phyloP scores from a whole-genome alignment of 2,113 vertebrate genomes.

The Megaceryle torquata region DNA sequence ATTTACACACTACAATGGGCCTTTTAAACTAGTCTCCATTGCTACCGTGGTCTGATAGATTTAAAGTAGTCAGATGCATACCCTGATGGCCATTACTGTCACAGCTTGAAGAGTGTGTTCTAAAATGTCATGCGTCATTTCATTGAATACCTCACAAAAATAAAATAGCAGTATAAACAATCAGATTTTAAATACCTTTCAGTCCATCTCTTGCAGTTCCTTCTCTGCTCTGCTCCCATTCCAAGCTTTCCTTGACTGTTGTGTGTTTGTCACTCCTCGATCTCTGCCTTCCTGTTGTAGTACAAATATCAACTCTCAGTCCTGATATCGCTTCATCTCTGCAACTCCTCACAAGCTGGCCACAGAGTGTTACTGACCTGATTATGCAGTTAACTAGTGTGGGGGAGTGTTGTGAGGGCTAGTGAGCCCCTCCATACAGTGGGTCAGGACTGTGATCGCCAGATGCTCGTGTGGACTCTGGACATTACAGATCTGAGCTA shows the following conservation, averaged over 20 bases:
- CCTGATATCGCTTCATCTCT: not conserved
- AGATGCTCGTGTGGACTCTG: not conserved
- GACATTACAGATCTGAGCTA: not conserved
- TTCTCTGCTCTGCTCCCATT: not conserved
- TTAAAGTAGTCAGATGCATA: constrained; percentile 22
- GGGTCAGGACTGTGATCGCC: not conserved
- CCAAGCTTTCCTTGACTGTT: not conserved
- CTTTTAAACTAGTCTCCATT: not conserved
- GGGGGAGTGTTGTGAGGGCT: not conserved
- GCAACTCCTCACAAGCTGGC: not conserved
- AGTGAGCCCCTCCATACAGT: rapidly evolving
- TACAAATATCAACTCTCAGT: not conserved
- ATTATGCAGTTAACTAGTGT: not conserved
- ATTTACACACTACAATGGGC: not conserved
- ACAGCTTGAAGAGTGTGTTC: not conserved
- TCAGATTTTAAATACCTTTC: constrained; percentile 16
- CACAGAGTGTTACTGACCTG: not conserved
- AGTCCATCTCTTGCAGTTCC: not conserved
- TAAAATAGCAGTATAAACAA: constrained; percentile 1
- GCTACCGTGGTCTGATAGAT: not conserved
- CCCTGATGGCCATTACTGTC: constrained; percentile 9
- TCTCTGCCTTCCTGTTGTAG: not conserved
- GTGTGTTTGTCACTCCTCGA: not conserved
- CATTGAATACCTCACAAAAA: not conserved
- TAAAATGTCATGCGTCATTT: not conserved